Percentiles rank a stretch among this genome's conserved stretches.
These are phyloP conservation scores for Xestia ashworthii DNA, from an alignment of 2,888 invertebrate species.

Conservation along the genomic window DNA sequence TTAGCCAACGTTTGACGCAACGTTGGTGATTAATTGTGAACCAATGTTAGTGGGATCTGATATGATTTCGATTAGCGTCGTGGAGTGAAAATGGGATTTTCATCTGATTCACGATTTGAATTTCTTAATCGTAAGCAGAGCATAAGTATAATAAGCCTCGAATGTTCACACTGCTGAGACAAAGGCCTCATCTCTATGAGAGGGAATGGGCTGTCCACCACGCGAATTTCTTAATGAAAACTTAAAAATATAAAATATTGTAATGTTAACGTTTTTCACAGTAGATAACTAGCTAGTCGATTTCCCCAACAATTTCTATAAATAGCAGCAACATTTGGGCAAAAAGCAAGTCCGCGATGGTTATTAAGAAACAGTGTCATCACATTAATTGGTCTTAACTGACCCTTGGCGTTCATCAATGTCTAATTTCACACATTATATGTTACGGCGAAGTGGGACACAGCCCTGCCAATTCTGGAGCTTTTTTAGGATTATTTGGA, in stretches of 20 bases:
- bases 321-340: background rate
- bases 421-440: constrained; percentile 17
- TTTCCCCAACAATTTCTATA: background rate
- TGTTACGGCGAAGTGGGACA: background rate
- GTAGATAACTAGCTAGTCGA: background rate
- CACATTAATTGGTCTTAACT: constrained; percentile 39
- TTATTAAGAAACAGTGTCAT: constrained; percentile 5
- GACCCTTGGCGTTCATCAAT: constrained; percentile 15
- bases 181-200: no score
- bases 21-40: constrained; percentile 52
- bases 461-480: background rate
- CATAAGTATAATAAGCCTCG: no score
- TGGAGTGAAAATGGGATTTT: constrained; percentile 6
- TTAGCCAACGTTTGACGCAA: constrained; percentile 47
- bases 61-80: constrained; percentile 23
- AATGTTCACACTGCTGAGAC: no score
- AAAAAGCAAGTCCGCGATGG: constrained; percentile 4
- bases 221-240: no score
- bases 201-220: no score
- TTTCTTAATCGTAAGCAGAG: background rate
- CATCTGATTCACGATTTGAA: background rate
- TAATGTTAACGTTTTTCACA: background rate
- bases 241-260: background rate
- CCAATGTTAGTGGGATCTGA: constrained; percentile 37
- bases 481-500: background rate